phyloP scores from a whole-genome alignment of 2,113 vertebrate genomes.

The Neolamprologus brichardi region DNA sequence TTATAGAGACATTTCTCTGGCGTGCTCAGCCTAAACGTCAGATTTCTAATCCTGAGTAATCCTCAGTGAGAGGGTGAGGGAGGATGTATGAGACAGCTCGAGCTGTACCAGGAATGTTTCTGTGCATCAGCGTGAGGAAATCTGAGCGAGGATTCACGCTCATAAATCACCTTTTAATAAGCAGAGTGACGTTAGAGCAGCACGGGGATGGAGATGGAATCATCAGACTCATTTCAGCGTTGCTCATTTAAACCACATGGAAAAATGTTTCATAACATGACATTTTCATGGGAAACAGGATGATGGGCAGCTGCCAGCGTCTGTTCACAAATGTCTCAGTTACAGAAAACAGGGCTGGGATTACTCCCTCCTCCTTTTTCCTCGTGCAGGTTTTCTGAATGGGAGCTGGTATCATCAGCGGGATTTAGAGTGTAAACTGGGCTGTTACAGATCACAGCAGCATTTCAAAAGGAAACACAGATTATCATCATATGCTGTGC shows the following conservation, averaged over 20 bases:
- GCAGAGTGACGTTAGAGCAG: neutral
- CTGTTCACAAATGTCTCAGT: neutral
- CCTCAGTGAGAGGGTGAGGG: conserved; percentile 30
- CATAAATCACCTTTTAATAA: neutral
- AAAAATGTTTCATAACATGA: neutral
- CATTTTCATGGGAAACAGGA: neutral
- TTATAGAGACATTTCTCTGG: conserved; percentile 55
- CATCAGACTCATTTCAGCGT: neutral
- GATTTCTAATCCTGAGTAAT: conserved; percentile 54
- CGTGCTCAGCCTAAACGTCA: conserved; percentile 1
- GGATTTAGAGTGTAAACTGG: neutral
- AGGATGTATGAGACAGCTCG: conserved; percentile 33
- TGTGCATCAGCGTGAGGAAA: conserved; percentile 34
- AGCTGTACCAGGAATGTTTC: conserved; percentile 32
- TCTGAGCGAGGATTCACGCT: conserved; percentile 8
- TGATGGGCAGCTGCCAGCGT: neutral
- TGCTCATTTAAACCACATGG: neutral
- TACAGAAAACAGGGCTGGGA: neutral
- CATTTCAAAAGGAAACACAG: neutral
- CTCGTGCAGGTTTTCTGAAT: neutral
- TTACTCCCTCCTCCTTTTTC: neutral
- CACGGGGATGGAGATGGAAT: neutral
- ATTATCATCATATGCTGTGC: neutral
- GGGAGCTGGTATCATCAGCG: neutral
- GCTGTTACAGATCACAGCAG: neutral